These are phyloP conservation scores for Passerina amoena DNA, from an alignment of 2,113 vertebrate genomes.

Conservation along the genomic window DNA sequence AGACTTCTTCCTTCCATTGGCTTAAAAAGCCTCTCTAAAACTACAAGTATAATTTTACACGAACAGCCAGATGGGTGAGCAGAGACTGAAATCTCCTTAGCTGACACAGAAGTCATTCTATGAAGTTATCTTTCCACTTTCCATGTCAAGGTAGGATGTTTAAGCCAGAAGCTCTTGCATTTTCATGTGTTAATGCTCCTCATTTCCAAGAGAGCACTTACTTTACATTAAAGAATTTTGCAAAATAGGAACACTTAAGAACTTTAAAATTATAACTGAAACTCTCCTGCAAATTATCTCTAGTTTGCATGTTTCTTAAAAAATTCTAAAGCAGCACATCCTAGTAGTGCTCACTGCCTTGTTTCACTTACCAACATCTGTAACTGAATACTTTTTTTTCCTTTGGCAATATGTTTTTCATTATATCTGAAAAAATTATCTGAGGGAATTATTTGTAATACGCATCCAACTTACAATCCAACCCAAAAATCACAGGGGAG, in stretches of 20 bases:
- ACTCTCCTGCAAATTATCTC: background rate
- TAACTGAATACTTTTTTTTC: background rate
- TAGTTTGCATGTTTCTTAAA: background rate
- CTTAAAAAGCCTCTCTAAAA: background rate
- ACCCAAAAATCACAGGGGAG: background rate
- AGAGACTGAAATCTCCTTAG: background rate
- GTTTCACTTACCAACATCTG: background rate
- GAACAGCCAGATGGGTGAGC: background rate
- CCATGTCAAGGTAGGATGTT: background rate
- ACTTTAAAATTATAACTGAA: background rate
- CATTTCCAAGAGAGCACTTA: background rate
- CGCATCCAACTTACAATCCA: background rate
- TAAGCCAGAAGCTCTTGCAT: background rate
- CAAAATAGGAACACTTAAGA: background rate
- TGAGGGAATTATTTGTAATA: background rate
- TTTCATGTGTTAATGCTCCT: background rate
- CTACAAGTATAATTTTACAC: background rate
- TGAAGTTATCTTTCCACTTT: background rate
- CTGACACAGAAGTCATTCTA: background rate
- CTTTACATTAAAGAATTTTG: background rate
- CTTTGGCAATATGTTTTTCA: background rate
- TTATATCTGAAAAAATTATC: background rate
- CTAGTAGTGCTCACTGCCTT: background rate
- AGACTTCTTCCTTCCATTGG: background rate
- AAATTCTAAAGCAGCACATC: background rate